phyloP scores from a whole-genome alignment of 92 coral and sea anemone genomes.

The Desmophyllum pertusum region DNA sequence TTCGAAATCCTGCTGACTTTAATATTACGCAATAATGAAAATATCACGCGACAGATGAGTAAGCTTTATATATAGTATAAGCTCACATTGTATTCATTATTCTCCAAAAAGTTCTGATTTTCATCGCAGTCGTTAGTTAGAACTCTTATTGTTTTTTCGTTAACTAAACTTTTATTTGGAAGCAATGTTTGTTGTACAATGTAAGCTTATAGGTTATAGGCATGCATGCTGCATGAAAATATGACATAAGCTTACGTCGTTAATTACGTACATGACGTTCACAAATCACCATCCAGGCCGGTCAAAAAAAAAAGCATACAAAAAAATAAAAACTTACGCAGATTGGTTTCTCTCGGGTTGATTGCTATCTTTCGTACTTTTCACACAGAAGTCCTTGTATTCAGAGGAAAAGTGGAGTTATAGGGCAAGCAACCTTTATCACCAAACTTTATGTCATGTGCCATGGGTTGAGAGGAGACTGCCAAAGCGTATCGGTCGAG shows the following conservation, averaged over 20 bases:
- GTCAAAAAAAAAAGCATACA: too few relatives aligned
- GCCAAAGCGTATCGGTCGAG: slow-evolving; percentile 91
- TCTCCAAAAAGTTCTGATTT: background rate
- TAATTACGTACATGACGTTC: too few relatives aligned
- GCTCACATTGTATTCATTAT: background rate
- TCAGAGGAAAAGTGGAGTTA: slow-evolving; percentile 66
- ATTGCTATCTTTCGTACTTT: slow-evolving; percentile 63
- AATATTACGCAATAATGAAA: background rate
- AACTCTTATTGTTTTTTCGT: too few relatives aligned
- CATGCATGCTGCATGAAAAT: too few relatives aligned
- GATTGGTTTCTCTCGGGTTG: slow-evolving; percentile 78
- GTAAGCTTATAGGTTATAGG: too few relatives aligned
- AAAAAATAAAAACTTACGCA: too few relatives aligned
- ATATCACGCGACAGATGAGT: background rate
- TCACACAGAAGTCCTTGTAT: slow-evolving; percentile 78
- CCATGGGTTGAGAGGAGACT: slow-evolving; percentile 94
- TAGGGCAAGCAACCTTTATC: slow-evolving; percentile 92
- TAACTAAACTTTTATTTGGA: too few relatives aligned
- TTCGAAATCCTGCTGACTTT: too few relatives aligned
- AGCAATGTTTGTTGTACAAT: too few relatives aligned
- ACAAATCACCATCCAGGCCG: too few relatives aligned
- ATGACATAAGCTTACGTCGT: too few relatives aligned
- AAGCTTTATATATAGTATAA: too few relatives aligned
- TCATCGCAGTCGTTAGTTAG: background rate
- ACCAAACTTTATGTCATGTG: slow-evolving; percentile 93